Evolutionary conservation across 1,140 invertebrate species (phyloP).

Genomic region (Neocloeon triangulifer): DNA sequence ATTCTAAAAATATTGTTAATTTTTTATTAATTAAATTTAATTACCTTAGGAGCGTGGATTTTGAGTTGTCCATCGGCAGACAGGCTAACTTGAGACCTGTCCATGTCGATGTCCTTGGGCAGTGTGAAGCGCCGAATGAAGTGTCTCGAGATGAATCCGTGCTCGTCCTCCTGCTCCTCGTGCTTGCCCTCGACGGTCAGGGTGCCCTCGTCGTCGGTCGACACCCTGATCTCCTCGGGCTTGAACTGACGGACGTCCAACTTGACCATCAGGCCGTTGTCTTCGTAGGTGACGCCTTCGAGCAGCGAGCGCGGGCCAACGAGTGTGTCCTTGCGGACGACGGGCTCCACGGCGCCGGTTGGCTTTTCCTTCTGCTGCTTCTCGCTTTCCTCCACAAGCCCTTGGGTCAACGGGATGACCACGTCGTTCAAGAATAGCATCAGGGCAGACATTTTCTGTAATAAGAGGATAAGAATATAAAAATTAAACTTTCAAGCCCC

Average conservation of each 20-base stretch:
- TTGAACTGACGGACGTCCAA: slow-evolving; percentile 69
- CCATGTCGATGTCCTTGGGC: slow-evolving; percentile 36
- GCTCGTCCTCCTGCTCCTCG: slow-evolving; percentile 48
- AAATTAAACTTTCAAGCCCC: too few species aligned
- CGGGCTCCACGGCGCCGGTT: too few species aligned
- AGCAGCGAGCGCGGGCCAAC: too few species aligned
- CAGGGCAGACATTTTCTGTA: too few species aligned
- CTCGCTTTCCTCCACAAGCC: too few species aligned
- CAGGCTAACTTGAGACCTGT: slow-evolving; percentile 36
- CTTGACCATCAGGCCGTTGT: slow-evolving; percentile 51
- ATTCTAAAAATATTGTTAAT: too few species aligned
- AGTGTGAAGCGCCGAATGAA: slow-evolving; percentile 44
- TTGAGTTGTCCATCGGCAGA: slow-evolving; percentile 51
- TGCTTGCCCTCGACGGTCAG: slow-evolving; percentile 44
- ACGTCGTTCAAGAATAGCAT: too few species aligned
- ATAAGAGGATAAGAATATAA: too few species aligned
- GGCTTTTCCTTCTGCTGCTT: too few species aligned
- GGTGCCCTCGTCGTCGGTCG: slow-evolving; percentile 43
- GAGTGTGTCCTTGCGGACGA: too few species aligned
- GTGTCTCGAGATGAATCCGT: slow-evolving; percentile 46
- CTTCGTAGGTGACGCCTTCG: slow-evolving; percentile 45
- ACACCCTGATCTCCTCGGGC: slow-evolving; percentile 62
- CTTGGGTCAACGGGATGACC: too few species aligned
- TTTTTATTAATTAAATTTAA: too few species aligned
- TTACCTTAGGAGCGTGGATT: slow-evolving; percentile 28